A percentile compares a stretch with the other conserved stretches of the same genome.
These are phyloP conservation scores for Athrips mouffetella DNA, from an alignment of 2,888 invertebrate species.

Conservation along the genomic window DNA sequence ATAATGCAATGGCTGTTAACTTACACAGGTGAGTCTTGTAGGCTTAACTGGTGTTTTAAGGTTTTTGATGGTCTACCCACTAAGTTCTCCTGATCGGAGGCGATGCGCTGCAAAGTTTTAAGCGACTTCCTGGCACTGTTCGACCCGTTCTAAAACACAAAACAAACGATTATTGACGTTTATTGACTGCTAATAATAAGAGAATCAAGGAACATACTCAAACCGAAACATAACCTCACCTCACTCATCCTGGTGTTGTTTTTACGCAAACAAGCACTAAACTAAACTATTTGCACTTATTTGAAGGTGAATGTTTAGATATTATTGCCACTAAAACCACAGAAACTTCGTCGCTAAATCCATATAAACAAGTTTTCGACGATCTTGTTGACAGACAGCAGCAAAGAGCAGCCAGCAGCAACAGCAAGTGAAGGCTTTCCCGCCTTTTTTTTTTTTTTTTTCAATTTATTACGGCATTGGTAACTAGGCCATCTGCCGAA, in stretches of 20 bases:
- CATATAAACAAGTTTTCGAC: not conserved
- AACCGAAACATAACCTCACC: slow-evolving; percentile 14
- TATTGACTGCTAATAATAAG: not conserved
- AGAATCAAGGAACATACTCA: not conserved
- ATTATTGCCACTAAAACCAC: not conserved
- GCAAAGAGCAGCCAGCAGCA: too few relatives aligned
- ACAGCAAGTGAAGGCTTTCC: not conserved
- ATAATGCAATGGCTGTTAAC: slow-evolving; percentile 25
- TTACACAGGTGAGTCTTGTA: slow-evolving; percentile 74
- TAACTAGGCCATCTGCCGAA: too few relatives aligned
- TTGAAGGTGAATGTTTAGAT: not conserved
- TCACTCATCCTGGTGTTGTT: slow-evolving; percentile 6
- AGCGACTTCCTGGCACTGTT: slow-evolving; percentile 81
- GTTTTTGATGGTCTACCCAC: slow-evolving; percentile 80
- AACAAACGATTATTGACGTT: not conserved
- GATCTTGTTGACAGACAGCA: not conserved
- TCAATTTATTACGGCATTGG: too few relatives aligned
- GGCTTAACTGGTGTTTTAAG: slow-evolving; percentile 70
- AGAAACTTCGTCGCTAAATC: not conserved
- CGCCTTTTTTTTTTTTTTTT: not conserved
- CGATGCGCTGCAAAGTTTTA: slow-evolving; percentile 85
- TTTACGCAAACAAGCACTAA: too few relatives aligned
- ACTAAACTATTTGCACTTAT: not conserved
- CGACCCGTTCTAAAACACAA: slow-evolving; percentile 71
- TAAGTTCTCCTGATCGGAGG: slow-evolving; percentile 86